These are phyloP conservation scores for Brachyptera putata DNA, from an alignment of 2,888 invertebrate species.

Conservation along the genomic window DNA sequence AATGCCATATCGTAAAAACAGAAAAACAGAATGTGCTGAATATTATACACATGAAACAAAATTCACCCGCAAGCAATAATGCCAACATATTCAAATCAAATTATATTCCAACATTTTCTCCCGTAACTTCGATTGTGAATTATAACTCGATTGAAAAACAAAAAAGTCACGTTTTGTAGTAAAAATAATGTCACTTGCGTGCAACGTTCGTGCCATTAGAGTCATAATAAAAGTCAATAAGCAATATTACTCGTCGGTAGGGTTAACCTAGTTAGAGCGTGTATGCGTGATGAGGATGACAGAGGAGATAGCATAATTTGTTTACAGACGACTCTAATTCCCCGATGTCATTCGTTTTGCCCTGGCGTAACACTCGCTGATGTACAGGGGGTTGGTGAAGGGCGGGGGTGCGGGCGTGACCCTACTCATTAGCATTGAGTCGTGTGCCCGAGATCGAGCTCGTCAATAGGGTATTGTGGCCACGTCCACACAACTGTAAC, in stretches of 20 bases:
- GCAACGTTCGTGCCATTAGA: neutral
- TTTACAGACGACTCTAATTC: slow-evolving; percentile 11
- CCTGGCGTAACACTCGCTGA: neutral
- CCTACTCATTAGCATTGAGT: slow-evolving; percentile 8
- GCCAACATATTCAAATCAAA: too few species aligned
- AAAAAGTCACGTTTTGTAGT: too few species aligned
- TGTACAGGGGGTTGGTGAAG: neutral
- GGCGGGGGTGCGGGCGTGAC: neutral
- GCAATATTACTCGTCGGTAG: neutral
- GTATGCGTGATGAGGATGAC: neutral
- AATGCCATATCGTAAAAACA: too few species aligned
- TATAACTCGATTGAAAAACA: too few species aligned
- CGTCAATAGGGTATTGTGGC: slow-evolving; percentile 11
- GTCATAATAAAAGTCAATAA: neutral
- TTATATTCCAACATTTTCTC: too few species aligned
- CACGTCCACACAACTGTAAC: slow-evolving; percentile 16
- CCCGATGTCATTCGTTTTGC: slow-evolving; percentile 11
- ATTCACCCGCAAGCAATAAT: too few species aligned
- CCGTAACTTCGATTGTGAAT: too few species aligned
- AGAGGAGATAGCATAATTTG: slow-evolving; percentile 16
- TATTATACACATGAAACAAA: too few species aligned
- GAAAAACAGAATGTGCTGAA: too few species aligned
- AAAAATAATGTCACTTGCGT: too few species aligned
- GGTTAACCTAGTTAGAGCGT: neutral
- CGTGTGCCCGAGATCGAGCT: neutral